These are phyloP conservation scores for Sorex araneus DNA, from an alignment of 2,113 vertebrate species.

Conservation along the genomic window DNA sequence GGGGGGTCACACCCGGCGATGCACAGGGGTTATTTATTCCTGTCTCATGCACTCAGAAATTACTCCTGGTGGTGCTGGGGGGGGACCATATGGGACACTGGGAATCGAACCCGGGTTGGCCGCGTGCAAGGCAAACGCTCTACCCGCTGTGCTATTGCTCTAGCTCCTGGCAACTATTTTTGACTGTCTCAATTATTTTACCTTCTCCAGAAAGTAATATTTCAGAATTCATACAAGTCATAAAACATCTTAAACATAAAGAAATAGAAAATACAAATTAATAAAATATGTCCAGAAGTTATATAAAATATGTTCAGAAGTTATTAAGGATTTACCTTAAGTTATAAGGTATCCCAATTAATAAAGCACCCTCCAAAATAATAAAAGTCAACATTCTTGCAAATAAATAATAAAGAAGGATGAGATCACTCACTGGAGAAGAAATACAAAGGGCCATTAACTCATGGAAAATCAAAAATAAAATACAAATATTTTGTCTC, in stretches of 20 bases:
- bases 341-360: no score
- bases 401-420: not conserved
- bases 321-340: no score
- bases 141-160: no score
- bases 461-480: slow-evolving; percentile 48
- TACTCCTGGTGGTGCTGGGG: no score
- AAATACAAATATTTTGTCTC: not conserved
- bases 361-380: not conserved
- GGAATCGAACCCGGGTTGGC: no score
- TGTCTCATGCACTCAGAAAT: no score
- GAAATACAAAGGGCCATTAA: slow-evolving; percentile 6
- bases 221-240: not conserved
- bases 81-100: no score
- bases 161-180: not conserved
- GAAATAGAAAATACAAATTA: not conserved
- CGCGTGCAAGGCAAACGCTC: no score
- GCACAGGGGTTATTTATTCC: no score
- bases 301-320: no score
- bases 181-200: not conserved
- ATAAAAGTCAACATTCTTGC: not conserved
- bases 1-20: no score
- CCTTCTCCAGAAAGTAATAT: not conserved
- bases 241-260: not conserved
- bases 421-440: slow-evolving; percentile 32
- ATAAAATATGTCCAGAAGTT: not conserved